These are phyloP conservation scores for Belgica antarctica DNA, from an alignment of 2,888 invertebrate genomes.

Conservation along the genomic window DNA sequence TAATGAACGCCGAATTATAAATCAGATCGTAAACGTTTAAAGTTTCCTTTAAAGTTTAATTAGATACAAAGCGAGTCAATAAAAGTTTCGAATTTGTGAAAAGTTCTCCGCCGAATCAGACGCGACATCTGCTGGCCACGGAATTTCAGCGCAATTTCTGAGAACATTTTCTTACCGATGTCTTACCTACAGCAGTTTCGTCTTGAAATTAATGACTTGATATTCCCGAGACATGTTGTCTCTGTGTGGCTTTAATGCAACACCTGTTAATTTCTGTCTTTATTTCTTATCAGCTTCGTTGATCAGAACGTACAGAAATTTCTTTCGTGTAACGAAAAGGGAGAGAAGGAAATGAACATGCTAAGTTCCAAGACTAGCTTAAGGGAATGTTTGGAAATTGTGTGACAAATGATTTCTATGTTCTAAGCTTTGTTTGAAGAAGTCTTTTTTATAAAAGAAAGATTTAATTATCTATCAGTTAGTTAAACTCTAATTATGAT, in stretches of 20 bases:
- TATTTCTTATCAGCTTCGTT: constrained; percentile 37
- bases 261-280: constrained; percentile 41
- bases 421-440: background rate
- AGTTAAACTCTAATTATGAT: too few relatives aligned
- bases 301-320: constrained; percentile 25
- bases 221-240: constrained; percentile 9
- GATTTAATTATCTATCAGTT: too few relatives aligned
- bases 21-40: background rate
- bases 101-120: background rate
- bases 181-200: background rate
- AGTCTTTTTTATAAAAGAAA: background rate
- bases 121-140: background rate
- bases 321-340: background rate
- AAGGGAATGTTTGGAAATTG: background rate
- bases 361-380: background rate
- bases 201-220: constrained; percentile 19
- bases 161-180: background rate
- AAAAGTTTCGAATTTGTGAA: background rate
- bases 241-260: constrained; percentile 23
- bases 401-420: background rate
- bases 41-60: background rate
- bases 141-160: too few relatives aligned
- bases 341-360: background rate
- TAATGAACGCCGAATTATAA: constrained; percentile 4
- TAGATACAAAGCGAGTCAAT: constrained; percentile 9